A percentile compares a stretch with the other conserved stretches of the same genome.
These are phyloP conservation scores for Hydriomena furcata DNA, from an alignment of 2,888 invertebrate genomes.

Conservation along the genomic window DNA sequence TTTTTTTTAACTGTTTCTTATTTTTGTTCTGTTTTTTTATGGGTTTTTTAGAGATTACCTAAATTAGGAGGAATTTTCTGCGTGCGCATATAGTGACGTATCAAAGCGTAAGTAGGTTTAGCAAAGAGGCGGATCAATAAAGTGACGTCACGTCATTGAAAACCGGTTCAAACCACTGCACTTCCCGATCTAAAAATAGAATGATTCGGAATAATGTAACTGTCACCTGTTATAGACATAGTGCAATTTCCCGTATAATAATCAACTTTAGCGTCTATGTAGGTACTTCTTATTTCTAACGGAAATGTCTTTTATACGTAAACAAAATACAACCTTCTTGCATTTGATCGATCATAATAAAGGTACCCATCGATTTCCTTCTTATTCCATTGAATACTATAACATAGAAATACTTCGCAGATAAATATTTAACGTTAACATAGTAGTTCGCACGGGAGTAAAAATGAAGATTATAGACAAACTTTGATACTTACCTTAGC, in stretches of 20 bases:
- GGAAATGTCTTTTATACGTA: too few relatives aligned
- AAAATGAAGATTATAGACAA: too few relatives aligned
- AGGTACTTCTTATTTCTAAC: background rate
- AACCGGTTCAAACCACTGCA: slow-evolving; percentile 47
- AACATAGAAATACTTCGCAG: too few relatives aligned
- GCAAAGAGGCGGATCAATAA: slow-evolving; percentile 60
- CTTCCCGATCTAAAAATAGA: slow-evolving; percentile 41
- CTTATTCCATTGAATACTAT: too few relatives aligned
- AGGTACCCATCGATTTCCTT: too few relatives aligned
- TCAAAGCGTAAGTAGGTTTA: slow-evolving; percentile 57
- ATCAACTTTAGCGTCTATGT: background rate
- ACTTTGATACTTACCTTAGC: too few relatives aligned
- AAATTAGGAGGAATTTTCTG: slow-evolving; percentile 27
- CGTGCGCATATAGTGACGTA: slow-evolving; percentile 55
- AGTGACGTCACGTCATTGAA: slow-evolving; percentile 77
- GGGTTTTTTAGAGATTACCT: background rate
- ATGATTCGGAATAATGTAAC: background rate
- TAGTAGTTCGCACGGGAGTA: too few relatives aligned
- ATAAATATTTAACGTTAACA: too few relatives aligned
- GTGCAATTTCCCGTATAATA: background rate
- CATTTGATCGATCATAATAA: too few relatives aligned
- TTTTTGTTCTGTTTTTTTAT: background rate
- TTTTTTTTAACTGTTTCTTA: background rate
- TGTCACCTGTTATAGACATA: slow-evolving; percentile 17
- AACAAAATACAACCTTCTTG: too few relatives aligned